Base-by-base conservation (phyloP, 2,888 invertebrate genomes). In the Lobophora halterata region DNA sequence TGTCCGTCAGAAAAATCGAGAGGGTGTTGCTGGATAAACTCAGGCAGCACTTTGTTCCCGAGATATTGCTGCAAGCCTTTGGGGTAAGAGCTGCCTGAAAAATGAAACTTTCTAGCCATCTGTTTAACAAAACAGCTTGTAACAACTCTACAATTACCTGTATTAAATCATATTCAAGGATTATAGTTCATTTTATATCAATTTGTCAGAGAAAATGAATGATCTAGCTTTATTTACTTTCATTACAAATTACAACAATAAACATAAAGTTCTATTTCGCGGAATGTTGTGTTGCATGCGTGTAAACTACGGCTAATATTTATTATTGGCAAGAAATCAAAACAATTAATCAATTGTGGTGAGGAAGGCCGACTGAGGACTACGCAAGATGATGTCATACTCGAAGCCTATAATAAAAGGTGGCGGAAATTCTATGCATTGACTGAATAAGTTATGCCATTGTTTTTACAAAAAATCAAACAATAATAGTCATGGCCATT, bases 21-120 rank as follows among this genome's bases (percentile, higher is more conserved):
- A 8, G 56, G 37, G 11, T 56, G 56, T 16, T 46, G 35, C 45
- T 56, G 52, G 10, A 54, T 40, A 37, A 47, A 46, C 23, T 48
- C 50, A 3, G 52, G 56, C 3, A 54, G 37, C 9, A 52, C 33
- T 20, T 39, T 41, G 43, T 42, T 34, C 27, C 49, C 47, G 8
- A 54, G 46, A 46, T 54, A 54, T 32, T 50, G 56, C 1, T 43
- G 37, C 17, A 56, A 30, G 32, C 23, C 48, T 35, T 49, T 42
- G 25, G 52, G 54, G 41, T 54, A 54, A 38, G 49, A 48, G 31
- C 54, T 56, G 52, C 36, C 56, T 56, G 54, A 35, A 56, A 54
- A 46, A 52, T 44, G 27, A 35, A 21, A 37, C 46, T 40, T 25
- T 48, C 51, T 38, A 48, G 46, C 32, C 7, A 18, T 31, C 16